Conservation (phyloP, 1,140 invertebrate genomes). For the Plodia interpunctella region DNA sequence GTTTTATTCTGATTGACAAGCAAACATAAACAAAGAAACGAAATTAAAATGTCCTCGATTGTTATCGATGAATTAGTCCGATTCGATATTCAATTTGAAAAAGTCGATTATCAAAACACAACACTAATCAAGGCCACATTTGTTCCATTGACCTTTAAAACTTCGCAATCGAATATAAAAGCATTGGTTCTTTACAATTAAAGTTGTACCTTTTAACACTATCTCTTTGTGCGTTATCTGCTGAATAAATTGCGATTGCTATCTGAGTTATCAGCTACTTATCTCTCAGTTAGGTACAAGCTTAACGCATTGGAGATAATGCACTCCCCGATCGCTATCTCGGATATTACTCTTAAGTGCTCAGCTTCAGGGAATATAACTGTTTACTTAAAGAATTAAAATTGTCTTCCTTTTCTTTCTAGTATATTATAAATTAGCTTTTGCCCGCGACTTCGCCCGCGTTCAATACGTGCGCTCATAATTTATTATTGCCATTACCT, state of each 20-base stretch:
- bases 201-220: conserved; percentile 2
- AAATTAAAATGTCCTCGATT: no score
- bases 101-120: no score
- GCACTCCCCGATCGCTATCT: neutral
- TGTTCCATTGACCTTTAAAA: neutral
- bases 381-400: neutral
- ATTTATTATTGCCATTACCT: no score
- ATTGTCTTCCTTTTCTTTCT: neutral
- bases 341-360: neutral
- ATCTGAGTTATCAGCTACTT: neutral
- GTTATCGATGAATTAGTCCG: no score
- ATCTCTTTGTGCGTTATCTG: conserved; percentile 7
- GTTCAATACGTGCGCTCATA: no score
- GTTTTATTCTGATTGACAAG: no score
- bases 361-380: neutral
- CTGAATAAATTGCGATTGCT: neutral
- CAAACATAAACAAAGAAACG: no score
- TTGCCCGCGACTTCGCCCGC: no score
- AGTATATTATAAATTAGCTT: no score
- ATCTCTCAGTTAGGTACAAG: conserved; percentile 3
- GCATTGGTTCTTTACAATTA: neutral
- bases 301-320: conserved; percentile 1
- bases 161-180: neutral
- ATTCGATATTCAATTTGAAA: neutral
- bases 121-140: neutral